These are phyloP conservation scores for Andrena minutula DNA, from an alignment of 2,888 invertebrate species.

Conservation along the genomic window DNA sequence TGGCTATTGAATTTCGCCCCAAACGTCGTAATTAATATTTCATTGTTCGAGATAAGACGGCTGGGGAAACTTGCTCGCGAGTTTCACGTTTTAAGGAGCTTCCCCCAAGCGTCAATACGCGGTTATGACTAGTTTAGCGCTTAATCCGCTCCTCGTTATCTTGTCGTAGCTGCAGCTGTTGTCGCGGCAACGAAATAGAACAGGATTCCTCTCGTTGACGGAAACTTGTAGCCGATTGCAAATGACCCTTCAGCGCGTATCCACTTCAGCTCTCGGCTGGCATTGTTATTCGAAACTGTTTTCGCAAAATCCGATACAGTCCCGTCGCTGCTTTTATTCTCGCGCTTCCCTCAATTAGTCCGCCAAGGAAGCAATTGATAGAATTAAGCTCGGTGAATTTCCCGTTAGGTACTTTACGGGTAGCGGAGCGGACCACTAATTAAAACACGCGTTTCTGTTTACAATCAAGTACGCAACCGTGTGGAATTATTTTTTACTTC, in stretches of 20 bases:
- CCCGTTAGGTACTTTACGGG: too few relatives aligned
- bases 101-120: slow-evolving; percentile 50
- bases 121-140: slow-evolving; percentile 61
- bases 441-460: background rate
- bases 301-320: slow-evolving; percentile 60
- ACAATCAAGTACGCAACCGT: background rate
- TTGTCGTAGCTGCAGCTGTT: slow-evolving; percentile 48
- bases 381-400: background rate
- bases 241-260: slow-evolving; percentile 61
- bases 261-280: slow-evolving; percentile 40
- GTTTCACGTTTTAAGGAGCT: slow-evolving; percentile 41
- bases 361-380: background rate
- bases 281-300: slow-evolving; percentile 73
- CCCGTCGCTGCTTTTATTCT: slow-evolving; percentile 26
- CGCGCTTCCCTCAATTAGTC: background rate
- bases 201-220: slow-evolving; percentile 48
- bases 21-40: slow-evolving; percentile 32
- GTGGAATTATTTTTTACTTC: background rate
- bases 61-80: slow-evolving; percentile 1
- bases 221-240: slow-evolving; percentile 64
- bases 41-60: background rate
- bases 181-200: slow-evolving; percentile 60
- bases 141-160: slow-evolving; percentile 62
- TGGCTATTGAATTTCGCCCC: slow-evolving; percentile 1
- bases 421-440: background rate